phyloP scores from a whole-genome alignment of 2,888 invertebrate genomes.

The Chymomyza caudatula region DNA sequence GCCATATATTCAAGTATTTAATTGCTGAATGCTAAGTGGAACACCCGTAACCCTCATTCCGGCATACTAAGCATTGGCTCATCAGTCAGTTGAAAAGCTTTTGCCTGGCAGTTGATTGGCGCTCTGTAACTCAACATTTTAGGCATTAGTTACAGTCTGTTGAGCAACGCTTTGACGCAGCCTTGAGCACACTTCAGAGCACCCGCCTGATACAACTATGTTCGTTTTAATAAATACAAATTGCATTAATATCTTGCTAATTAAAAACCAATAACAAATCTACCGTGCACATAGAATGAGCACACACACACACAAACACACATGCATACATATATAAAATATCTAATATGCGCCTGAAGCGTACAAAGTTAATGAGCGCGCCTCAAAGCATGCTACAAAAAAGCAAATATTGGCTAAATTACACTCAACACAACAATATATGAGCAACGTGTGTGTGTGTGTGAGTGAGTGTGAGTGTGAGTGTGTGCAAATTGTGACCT shows the following conservation, averaged over 20 bases:
- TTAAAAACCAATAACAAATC: constrained; percentile 58
- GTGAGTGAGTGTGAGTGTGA: neutral
- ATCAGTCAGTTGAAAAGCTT: neutral
- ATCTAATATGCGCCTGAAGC: neutral
- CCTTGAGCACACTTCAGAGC: neutral
- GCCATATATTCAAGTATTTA: constrained; percentile 63
- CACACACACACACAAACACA: constrained; percentile 3
- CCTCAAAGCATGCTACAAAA: neutral
- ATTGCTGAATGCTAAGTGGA: constrained; percentile 49
- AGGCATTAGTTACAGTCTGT: constrained; percentile 49
- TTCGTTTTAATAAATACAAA: constrained; percentile 50
- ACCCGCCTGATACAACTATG: neutral
- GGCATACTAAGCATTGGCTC: neutral
- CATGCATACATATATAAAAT: no score
- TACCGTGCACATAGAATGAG: neutral
- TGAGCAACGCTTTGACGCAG: constrained; percentile 17
- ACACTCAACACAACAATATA: neutral
- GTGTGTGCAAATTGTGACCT: neutral
- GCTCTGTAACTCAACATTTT: constrained; percentile 22
- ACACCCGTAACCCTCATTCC: neutral
- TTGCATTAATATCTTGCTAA: constrained; percentile 57
- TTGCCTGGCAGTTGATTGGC: constrained; percentile 22
- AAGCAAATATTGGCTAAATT: neutral
- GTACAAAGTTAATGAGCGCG: neutral
- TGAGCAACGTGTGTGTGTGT: neutral